These are phyloP conservation scores for Chunga burmeisteri DNA, from an alignment of 2,113 vertebrate species.

Conservation along the genomic window DNA sequence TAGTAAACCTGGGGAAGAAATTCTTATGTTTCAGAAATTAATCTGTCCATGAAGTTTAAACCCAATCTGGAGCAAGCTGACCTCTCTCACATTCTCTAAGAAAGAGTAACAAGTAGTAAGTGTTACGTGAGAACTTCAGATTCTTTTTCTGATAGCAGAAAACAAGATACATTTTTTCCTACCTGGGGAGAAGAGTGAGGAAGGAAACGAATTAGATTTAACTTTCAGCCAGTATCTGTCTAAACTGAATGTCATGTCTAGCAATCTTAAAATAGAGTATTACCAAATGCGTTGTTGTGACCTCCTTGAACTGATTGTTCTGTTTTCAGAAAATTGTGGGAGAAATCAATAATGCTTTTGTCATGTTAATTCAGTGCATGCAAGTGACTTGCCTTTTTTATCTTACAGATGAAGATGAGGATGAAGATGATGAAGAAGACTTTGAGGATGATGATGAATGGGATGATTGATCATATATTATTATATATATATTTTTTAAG, in stretches of 20 bases:
- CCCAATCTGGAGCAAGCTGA: neutral
- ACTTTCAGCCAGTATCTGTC: neutral
- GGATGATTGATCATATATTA: slow-evolving; percentile 89
- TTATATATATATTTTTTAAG: slow-evolving; percentile 85
- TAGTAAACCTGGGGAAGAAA: neutral
- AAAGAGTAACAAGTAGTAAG: neutral
- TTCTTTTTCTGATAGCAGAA: neutral
- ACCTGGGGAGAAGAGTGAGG: neutral
- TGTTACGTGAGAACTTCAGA: neutral
- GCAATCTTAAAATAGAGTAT: neutral
- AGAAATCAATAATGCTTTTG: neutral
- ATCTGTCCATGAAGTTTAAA: neutral
- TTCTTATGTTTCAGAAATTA: neutral
- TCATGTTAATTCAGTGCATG: neutral
- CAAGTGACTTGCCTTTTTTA: slow-evolving; percentile 24
- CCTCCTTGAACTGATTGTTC: neutral
- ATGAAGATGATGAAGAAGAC: slow-evolving; percentile 96
- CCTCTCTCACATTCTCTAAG: neutral
- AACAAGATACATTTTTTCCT: neutral
- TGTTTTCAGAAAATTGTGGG: neutral
- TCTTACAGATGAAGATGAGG: slow-evolving; percentile 91
- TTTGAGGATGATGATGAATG: slow-evolving; percentile 99
- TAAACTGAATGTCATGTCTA: neutral
- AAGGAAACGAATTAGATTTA: neutral
- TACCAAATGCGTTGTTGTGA: neutral